These are phyloP conservation scores for Ctenopoma multispine DNA, from an alignment of 2,797 vertebrate species.

Conservation along the genomic window DNA sequence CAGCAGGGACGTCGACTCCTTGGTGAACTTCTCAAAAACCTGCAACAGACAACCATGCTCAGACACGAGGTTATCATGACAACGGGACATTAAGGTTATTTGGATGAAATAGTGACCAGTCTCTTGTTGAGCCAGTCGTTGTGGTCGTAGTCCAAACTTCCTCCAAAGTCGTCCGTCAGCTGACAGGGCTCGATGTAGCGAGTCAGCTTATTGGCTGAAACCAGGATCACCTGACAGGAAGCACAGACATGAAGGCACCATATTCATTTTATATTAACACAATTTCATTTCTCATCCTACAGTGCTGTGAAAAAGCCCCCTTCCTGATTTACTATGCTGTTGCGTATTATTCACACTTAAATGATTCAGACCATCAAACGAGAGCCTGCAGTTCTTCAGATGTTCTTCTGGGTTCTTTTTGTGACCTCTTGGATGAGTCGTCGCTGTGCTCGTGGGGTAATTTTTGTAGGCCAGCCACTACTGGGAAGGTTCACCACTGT, in stretches of 20 bases:
- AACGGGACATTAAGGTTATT: background rate
- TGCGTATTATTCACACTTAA: too few species aligned
- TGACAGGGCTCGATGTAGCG: conserved; percentile 98
- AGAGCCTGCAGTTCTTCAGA: too few species aligned
- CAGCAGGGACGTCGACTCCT: conserved; percentile 94
- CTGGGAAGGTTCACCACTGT: too few species aligned
- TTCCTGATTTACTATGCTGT: too few species aligned
- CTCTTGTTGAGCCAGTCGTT: conserved; percentile 98
- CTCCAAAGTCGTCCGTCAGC: conserved; percentile 97
- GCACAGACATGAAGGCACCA: background rate
- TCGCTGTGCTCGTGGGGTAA: too few species aligned
- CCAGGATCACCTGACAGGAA: conserved; percentile 93
- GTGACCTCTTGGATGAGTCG: too few species aligned
- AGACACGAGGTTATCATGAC: background rate
- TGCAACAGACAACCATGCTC: conserved; percentile 55
- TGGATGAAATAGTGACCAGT: conserved; percentile 84
- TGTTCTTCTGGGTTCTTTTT: too few species aligned
- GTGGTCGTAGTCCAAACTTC: conserved; percentile 96
- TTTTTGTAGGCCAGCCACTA: too few species aligned
- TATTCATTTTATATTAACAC: background rate
- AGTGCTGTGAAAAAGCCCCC: too few species aligned
- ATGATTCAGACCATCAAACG: too few species aligned
- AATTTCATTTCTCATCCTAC: background rate
- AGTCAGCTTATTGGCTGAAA: conserved; percentile 97
- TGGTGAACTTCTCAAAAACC: conserved; percentile 99